Conservation (phyloP, 2,888 invertebrate species). For the Bhutanitis thaidina region DNA sequence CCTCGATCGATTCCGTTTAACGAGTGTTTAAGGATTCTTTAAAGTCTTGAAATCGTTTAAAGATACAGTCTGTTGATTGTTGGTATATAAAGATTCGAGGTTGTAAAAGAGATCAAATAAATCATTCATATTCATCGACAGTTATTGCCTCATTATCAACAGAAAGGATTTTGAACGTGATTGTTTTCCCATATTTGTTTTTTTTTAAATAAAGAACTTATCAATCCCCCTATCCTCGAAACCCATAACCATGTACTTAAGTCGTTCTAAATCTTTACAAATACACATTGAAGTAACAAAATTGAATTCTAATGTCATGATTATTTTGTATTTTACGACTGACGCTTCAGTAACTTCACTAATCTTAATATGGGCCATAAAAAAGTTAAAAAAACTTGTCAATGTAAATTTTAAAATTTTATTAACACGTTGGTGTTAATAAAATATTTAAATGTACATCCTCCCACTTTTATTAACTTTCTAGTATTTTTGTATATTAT, state of each 20-base stretch:
- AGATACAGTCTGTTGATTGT: background rate
- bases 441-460: background rate
- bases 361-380: constrained; percentile 9
- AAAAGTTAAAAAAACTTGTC: constrained; percentile 1
- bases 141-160: background rate
- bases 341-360: background rate
- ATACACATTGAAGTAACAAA: background rate
- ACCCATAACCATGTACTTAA: background rate
- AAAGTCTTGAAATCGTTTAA: constrained; percentile 19
- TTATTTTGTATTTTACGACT: constrained; percentile 6
- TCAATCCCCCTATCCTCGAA: no score
- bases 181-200: no score
- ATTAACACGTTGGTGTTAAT: background rate
- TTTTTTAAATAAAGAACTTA: no score
- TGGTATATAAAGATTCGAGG: background rate
- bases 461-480: background rate
- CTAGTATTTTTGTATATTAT: background rate
- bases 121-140: background rate
- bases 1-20: constrained; percentile 23
- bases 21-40: constrained; percentile 25
- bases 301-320: constrained; percentile 11
- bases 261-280: background rate
- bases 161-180: no score
- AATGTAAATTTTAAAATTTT: constrained; percentile 2
- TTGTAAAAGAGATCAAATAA: background rate